phyloP scores from a whole-genome alignment of 2,113 vertebrate species.

The Chaenogobius annularis region DNA sequence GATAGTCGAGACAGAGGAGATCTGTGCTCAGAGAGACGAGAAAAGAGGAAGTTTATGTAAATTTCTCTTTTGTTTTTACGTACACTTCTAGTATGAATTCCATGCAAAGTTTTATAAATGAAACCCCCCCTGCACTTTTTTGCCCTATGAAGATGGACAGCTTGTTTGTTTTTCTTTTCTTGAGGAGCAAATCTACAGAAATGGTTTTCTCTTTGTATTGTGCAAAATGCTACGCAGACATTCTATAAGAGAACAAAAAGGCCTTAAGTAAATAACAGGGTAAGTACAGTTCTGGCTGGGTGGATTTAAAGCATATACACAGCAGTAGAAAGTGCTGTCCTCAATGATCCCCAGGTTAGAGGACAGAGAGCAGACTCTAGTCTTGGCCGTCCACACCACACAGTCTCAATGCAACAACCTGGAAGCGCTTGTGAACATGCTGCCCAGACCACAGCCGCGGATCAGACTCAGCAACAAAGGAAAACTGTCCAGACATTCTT shows the following conservation, averaged over 20 bases:
- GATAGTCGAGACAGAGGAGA: no score
- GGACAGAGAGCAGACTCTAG: conserved; percentile 56
- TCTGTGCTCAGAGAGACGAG: no score
- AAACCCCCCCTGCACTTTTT: not conserved
- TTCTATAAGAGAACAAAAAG: not conserved
- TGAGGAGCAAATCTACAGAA: not conserved
- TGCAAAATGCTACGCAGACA: not conserved
- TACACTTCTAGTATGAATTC: no score
- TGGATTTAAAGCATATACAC: conserved; percentile 39
- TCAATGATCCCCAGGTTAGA: conserved; percentile 48
- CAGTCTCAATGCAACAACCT: conserved; percentile 62
- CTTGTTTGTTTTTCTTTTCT: not conserved
- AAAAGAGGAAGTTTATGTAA: no score
- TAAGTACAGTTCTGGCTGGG: conserved; percentile 11
- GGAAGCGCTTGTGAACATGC: conserved; percentile 63
- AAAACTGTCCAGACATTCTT: conserved; percentile 64
- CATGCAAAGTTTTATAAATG: not conserved
- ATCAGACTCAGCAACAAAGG: conserved; percentile 61
- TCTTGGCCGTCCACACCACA: conserved; percentile 44
- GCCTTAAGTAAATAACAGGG: conserved; percentile 18
- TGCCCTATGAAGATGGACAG: not conserved
- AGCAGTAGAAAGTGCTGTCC: conserved; percentile 47
- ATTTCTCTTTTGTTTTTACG: no score
- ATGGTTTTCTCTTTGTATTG: not conserved
- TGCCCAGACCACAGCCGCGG: conserved; percentile 61